phyloP scores from a whole-genome alignment of 2,113 vertebrate genomes.

The Thalassoma bifasciatum region DNA sequence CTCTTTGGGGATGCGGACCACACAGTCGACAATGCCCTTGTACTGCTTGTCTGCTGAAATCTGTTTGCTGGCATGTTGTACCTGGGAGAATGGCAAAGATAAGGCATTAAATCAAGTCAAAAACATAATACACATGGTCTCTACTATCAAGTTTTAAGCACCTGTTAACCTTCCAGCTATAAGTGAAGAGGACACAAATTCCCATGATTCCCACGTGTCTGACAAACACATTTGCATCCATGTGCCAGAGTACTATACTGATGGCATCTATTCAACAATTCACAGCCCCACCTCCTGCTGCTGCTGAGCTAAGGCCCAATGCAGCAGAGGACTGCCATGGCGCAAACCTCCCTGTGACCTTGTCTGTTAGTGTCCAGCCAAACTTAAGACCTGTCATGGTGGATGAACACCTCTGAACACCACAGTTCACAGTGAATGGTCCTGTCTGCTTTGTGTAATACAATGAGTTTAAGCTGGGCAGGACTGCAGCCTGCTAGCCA shows the following conservation, averaged over 20 bases:
- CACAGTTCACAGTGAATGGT: neutral
- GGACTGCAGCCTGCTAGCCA: conserved; percentile 22
- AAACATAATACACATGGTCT: neutral
- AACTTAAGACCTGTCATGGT: neutral
- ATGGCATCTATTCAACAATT: conserved; percentile 49
- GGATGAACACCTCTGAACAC: neutral
- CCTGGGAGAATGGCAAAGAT: conserved; percentile 74
- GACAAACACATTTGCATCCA: conserved; percentile 14
- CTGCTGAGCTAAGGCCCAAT: conserved; percentile 38
- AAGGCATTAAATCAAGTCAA: neutral
- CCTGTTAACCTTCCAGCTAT: neutral
- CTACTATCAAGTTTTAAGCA: neutral
- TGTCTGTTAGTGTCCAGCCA: conserved; percentile 27
- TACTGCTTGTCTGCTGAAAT: conserved; percentile 88
- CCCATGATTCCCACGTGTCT: neutral
- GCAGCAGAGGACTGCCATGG: conserved; percentile 39
- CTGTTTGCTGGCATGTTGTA: conserved; percentile 94
- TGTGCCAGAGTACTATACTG: conserved; percentile 38
- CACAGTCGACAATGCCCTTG: conserved; percentile 92
- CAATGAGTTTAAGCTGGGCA: too few species aligned
- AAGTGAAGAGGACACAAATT: neutral
- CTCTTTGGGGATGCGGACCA: conserved; percentile 90
- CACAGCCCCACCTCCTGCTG: conserved; percentile 28
- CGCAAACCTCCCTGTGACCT: conserved; percentile 64
- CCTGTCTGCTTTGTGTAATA: neutral